Evolutionary conservation across 2,113 vertebrate genomes (phyloP), one percentile per base, ranked within the genome.

Genomic region (Protobothrops flavoviridis): DNA sequence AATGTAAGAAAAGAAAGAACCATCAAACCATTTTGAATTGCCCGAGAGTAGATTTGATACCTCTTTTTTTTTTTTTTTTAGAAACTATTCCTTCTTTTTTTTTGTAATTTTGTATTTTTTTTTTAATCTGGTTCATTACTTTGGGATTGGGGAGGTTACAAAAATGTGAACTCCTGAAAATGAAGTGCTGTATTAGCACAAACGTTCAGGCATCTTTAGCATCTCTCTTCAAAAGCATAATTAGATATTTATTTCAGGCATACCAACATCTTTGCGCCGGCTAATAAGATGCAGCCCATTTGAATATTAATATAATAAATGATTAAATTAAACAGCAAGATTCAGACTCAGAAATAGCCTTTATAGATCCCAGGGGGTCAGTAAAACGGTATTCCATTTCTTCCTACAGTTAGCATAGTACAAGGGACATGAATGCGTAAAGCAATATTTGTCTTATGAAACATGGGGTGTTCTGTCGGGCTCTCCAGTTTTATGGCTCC

Each of bases 281-380:
- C 98, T 98, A 98, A 98, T 98, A 98, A 98, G 98, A 98, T 98
- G 97, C 98, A 98, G 97, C 97, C 97, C 96, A 98, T 98, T 98
- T 98, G 98, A 98, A 98, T 98, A 98, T 98, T 98, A 98, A 98
- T 98, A 98, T 98, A 98, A 98, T 98, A 98, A 98, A 98, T 98
- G 98, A 98, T 98, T 98, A 98, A 98, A 98, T 98, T 98, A 98
- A 98, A 98, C 98, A 98, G 98, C 97, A 98, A 98, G 98, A 98
- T 98, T 98, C 98, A 98, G 98, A 97, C 98, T 98, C 98, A 98
- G 98, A 98, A 98, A 98, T 98, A 98, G 98, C 98, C 98, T 98
- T 98, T 98, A 98, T 98, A 96, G 97, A 97, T 98, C 98, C 98
- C 98, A 97, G 97, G 98, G 97, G 98, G 98, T 98, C 97, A 98